Evolutionary conservation across 2,113 vertebrate genomes (phyloP).

Genomic region (Anolis sagrei): DNA sequence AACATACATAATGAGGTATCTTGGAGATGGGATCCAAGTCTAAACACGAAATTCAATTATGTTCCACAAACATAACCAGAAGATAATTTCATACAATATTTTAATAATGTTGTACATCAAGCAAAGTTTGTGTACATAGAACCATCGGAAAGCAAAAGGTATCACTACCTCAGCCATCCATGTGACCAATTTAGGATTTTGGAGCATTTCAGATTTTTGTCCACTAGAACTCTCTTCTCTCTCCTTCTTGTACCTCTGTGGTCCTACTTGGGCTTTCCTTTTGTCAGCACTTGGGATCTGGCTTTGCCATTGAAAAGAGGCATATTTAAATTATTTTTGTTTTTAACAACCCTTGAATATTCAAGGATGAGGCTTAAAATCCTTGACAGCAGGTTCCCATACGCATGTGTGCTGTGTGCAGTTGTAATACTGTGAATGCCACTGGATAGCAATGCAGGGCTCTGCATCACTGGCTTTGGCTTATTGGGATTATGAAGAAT

Average conservation of each 20-base stretch:
- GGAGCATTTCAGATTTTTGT: not conserved
- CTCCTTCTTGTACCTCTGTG: not conserved
- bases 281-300: not conserved
- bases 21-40: too few relatives aligned
- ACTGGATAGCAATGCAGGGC: not conserved
- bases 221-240: not conserved
- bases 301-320: not conserved
- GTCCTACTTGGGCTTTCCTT: not conserved
- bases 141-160: too few relatives aligned
- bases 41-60: too few relatives aligned
- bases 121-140: too few relatives aligned
- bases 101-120: too few relatives aligned
- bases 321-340: not conserved
- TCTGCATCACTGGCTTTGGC: not conserved
- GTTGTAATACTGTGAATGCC: not conserved
- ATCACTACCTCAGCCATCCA: too few relatives aligned
- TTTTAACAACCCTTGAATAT: not conserved
- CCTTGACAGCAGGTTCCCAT: not conserved
- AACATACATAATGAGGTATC: too few relatives aligned
- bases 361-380: not conserved
- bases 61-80: too few relatives aligned
- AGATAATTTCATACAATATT: too few relatives aligned
- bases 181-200: too few relatives aligned
- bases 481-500: not conserved
- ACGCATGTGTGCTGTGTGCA: too few relatives aligned